A percentile compares a stretch with the other conserved stretches of the same genome.
Evolutionary conservation across 2,113 vertebrate genomes (phyloP).

Genomic region (Mormyrus lacerda): DNA sequence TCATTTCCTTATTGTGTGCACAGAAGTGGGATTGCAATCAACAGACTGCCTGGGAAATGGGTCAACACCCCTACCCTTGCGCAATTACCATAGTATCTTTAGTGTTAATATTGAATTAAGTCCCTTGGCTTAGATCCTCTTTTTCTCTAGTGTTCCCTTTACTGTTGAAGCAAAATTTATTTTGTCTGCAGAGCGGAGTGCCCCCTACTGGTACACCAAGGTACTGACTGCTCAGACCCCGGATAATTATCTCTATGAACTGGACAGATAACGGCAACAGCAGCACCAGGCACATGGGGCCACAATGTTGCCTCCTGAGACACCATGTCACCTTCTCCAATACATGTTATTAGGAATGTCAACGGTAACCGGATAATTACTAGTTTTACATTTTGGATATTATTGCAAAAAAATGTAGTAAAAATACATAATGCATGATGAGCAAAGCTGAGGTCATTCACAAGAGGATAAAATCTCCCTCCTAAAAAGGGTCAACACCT

Average conservation of each 20-base stretch:
- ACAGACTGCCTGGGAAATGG: not conserved
- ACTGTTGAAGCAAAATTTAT: not conserved
- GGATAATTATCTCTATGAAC: not conserved
- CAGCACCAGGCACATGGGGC: not conserved
- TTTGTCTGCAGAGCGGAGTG: not conserved
- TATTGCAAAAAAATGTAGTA: not conserved
- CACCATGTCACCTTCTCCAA: not conserved
- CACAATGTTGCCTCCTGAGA: not conserved
- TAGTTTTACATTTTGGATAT: not conserved
- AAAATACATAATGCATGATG: not conserved
- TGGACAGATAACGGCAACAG: not conserved
- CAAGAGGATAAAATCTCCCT: not conserved
- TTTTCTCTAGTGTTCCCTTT: not conserved
- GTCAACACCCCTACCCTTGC: not conserved
- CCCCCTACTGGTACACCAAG: not conserved
- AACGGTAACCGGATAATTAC: not conserved
- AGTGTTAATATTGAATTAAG: not conserved
- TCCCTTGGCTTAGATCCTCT: not conserved
- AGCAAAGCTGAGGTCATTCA: not conserved
- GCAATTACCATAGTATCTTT: not conserved
- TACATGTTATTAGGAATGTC: not conserved
- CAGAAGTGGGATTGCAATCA: not conserved
- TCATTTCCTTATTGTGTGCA: not conserved
- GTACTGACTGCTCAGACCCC: not conserved
- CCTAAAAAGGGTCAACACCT: not conserved